phyloP scores from a whole-genome alignment of 2,888 invertebrate species.

The Gibbula magus region DNA sequence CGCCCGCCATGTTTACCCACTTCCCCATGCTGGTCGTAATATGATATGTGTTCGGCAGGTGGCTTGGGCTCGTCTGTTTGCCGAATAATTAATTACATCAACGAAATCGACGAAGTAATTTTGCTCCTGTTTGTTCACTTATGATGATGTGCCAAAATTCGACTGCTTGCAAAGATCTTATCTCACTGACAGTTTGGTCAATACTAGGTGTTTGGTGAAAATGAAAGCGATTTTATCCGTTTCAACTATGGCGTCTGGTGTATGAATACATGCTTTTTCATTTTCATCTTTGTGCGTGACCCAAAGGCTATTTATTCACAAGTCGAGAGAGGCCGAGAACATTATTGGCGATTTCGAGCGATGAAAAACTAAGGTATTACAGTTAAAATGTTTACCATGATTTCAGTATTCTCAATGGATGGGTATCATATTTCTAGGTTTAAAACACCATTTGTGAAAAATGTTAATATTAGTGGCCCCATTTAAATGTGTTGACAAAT shows the following conservation, averaged over 20 bases:
- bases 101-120: slow-evolving; percentile 14
- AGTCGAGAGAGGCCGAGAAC: too few species aligned
- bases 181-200: slow-evolving; percentile 17
- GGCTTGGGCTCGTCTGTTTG: background rate
- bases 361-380: too few species aligned
- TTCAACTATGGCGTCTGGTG: background rate
- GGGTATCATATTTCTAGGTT: too few species aligned
- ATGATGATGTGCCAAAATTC: slow-evolving; percentile 25
- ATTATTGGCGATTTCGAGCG: too few species aligned
- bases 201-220: background rate
- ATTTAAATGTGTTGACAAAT: too few species aligned
- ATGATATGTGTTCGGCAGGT: background rate
- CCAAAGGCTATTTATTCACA: too few species aligned
- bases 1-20: slow-evolving; percentile 4
- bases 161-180: slow-evolving; percentile 3
- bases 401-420: too few species aligned
- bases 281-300: too few species aligned
- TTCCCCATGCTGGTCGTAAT: background rate
- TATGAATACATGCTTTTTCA: background rate
- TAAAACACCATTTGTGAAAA: too few species aligned
- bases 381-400: too few species aligned
- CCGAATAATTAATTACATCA: slow-evolving; percentile 28
- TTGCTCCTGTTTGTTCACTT: slow-evolving; percentile 8
- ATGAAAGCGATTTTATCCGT: background rate
- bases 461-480: too few species aligned